Evolutionary conservation across 2,797 vertebrate genomes (phyloP).

Genomic region (Anas georgica): DNA sequence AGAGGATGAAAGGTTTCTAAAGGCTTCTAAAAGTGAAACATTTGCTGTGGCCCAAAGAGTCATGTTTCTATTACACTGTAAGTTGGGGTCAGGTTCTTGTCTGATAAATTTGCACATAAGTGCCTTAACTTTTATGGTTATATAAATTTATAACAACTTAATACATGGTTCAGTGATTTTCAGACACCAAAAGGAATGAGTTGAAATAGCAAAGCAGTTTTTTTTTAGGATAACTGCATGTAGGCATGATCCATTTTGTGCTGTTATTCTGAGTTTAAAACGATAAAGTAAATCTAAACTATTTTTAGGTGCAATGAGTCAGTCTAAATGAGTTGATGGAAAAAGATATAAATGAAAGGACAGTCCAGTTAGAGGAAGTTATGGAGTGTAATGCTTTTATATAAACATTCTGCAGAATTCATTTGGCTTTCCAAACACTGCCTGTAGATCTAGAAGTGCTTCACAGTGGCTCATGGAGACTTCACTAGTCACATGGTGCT

Average conservation of each 20-base stretch:
- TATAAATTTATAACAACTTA: neutral
- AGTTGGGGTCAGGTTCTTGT: neutral
- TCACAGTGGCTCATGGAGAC: neutral
- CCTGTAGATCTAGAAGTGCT: neutral
- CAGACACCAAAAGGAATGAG: neutral
- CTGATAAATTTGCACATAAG: neutral
- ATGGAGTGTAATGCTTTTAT: constrained; percentile 1
- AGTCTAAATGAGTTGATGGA: constrained; percentile 44
- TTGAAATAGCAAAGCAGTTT: neutral
- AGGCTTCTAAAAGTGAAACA: neutral
- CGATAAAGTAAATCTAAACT: constrained; percentile 42
- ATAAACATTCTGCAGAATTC: constrained; percentile 26
- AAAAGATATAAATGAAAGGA: constrained; percentile 43
- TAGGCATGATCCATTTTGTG: constrained; percentile 15
- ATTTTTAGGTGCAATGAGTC: constrained; percentile 43
- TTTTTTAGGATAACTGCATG: neutral
- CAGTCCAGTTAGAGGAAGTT: constrained; percentile 38
- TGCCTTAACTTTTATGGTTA: neutral
- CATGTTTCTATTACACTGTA: neutral
- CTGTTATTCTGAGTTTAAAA: constrained; percentile 1
- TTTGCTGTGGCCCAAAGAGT: neutral
- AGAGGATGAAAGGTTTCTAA: neutral
- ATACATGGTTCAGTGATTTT: neutral
- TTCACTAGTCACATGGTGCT: neutral
- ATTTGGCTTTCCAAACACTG: constrained; percentile 28